Evolutionary conservation across 1,140 invertebrate species (phyloP), one percentile per base, ranked within the genome.

Genomic region (Saxidomus purpurata): DNA sequence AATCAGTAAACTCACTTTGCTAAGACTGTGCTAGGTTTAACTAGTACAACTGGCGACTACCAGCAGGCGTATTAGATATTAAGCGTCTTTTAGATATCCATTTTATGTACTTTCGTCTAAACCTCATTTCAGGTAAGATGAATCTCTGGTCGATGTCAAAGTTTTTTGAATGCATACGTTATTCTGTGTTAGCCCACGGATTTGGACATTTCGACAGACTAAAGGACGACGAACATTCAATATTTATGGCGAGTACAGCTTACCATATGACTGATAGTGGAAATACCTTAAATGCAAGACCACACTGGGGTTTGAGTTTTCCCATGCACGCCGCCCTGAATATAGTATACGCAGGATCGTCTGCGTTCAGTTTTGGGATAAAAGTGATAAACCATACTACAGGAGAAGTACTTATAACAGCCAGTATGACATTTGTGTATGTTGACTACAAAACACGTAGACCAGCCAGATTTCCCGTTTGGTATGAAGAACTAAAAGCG

Each of bases 131-230:
- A 89, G 79, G 80, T 38, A 83, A 89, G 47, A 52, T 83, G 49
- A 89, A 69, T n/a, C 47, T 89, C 15, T 89, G 67, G 55, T 89
- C 87, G 22, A 61, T 83, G 31, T 79, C 81, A 49, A 83, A 83
- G 52, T 19, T 84, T 2, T 89, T 83, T 77, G 79, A 89, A 36
- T 52, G 31, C 17, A 83, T 89, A 9, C 79, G 87, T 47, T 83
- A 61, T 11, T n/a, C 80, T 0, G 79, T 83, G 6, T 34, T 89
- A n/a, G 0, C 11, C 22, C 47, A 89, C 25, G 87, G 79, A 1
- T 89, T 89, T 77, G 81, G 80, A 15, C 47, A 83, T 47, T 89
- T 43, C 40, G 34, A 59, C n/a, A 47, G n/a, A 28, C 52, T 89
- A 31, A 83, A 67, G 28, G 87, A 89, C 34, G 52, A 19, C 13